phyloP scores from a whole-genome alignment of 2,113 vertebrate genomes.

The Ammodramus savannarum region DNA sequence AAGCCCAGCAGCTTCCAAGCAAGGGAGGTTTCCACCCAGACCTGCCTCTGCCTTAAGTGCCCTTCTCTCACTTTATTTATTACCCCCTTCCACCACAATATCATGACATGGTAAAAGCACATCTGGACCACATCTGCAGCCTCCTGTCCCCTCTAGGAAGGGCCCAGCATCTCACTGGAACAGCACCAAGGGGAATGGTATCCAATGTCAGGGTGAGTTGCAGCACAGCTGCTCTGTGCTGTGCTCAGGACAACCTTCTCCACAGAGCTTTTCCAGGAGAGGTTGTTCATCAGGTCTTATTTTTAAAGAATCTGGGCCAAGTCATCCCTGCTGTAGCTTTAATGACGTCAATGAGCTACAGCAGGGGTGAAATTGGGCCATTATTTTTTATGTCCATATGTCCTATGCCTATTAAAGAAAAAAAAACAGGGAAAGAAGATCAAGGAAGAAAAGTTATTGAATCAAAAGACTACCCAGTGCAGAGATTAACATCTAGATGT shows the following conservation, averaged over 20 bases:
- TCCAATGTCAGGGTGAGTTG: neutral
- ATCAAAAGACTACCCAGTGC: neutral
- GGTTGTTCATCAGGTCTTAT: slow-evolving; percentile 51
- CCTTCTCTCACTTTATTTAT: neutral
- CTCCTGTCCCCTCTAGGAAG: neutral
- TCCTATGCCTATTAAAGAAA: slow-evolving; percentile 45
- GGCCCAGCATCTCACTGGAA: neutral
- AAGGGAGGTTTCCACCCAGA: neutral
- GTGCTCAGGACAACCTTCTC: slow-evolving; percentile 29
- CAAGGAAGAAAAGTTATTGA: slow-evolving; percentile 40
- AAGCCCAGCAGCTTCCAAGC: neutral
- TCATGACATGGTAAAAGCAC: neutral
- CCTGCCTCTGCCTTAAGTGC: neutral
- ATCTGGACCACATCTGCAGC: neutral
- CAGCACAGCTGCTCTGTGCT: neutral
- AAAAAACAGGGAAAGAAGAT: neutral
- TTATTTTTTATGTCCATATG: slow-evolving; percentile 63
- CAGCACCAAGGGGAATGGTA: neutral
- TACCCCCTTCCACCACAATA: neutral
- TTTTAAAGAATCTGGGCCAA: slow-evolving; percentile 68
- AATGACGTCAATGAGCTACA: slow-evolving; percentile 64
- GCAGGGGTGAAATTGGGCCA: slow-evolving; percentile 63
- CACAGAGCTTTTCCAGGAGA: slow-evolving; percentile 40
- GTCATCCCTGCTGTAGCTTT: slow-evolving; percentile 64
- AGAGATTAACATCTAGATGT: slow-evolving; percentile 5